phyloP scores from a whole-genome alignment of 2,113 vertebrate genomes.

The Spea bombifrons region DNA sequence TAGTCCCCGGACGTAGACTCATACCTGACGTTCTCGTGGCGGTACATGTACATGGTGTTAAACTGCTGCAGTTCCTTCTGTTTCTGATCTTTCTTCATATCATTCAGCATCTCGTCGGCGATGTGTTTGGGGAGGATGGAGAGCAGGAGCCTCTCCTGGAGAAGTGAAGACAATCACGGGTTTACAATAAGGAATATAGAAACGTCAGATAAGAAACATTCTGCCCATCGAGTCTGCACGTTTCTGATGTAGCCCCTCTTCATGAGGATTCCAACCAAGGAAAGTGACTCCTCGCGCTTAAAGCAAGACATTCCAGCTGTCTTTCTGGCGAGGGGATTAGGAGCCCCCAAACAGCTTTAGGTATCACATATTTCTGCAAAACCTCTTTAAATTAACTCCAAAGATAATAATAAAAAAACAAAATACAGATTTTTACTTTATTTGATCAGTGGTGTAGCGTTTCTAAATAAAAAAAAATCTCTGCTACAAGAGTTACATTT shows the following conservation, averaged over 20 bases:
- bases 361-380: too few species aligned
- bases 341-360: too few species aligned
- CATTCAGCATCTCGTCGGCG: slow-evolving; percentile 93
- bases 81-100: slow-evolving; percentile 88
- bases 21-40: slow-evolving; percentile 71
- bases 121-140: slow-evolving; percentile 96
- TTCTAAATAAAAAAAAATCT: too few species aligned
- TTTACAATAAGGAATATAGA: not conserved
- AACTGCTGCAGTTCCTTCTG: slow-evolving; percentile 93
- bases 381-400: too few species aligned
- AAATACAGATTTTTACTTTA: too few species aligned
- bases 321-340: too few species aligned
- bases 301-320: too few species aligned
- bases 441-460: too few species aligned
- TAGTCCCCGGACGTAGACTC: not conserved
- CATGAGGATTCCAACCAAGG: too few species aligned
- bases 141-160: slow-evolving; percentile 86
- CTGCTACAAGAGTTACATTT: too few species aligned
- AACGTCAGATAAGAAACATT: not conserved
- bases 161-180: not conserved
- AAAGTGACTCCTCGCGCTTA: too few species aligned
- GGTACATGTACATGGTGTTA: slow-evolving; percentile 99
- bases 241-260: not conserved
- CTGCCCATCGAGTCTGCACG: not conserved
- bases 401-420: too few species aligned